Evolutionary conservation across 2,888 invertebrate species (phyloP), one percentile per base, ranked within the genome.

Genomic region (Sipha maydis): DNA sequence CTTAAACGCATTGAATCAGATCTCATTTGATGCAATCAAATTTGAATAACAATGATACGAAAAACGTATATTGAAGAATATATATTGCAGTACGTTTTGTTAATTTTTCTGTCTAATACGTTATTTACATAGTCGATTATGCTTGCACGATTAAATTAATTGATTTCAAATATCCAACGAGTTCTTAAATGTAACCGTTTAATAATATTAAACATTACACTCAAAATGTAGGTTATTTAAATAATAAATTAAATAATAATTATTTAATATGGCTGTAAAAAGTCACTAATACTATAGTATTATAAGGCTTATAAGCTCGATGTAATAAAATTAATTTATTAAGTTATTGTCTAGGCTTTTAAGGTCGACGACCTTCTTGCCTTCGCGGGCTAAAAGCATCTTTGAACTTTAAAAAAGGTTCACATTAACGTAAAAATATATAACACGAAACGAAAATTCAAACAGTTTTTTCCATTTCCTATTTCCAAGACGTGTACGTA

Each of bases 371-470:
- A 75, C 38, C 38, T 61, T 80, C 38, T 80, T 67, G n/a, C 67
- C 61, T 67, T 84, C 3, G 28, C n/a, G 38, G n/a, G 28, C 38
- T 21, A 75, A 41, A 61, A 41, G 75, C 38, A 75, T 56, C 56
- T 76, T 9, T 75, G 61, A 28, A 75, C 38, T 84, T 84, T 28
- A 2, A 61, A 84, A 79, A 83, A 61, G 28, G 38, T 21, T 28
- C 25, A 19, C 83, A 38, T 75, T 21, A n/a, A 75, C 19, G 17
- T 56, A n/a, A 38, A 56, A 54, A 38, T 38, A 31, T 71, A 17
- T 31, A 14, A 69, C 3, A 17, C 28, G 28, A 69, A 25, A n/a
- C 9, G 69, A 69, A 28, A 1, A 28, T 69, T 69, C 5, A 28
- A n/a, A 28, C n/a, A 0, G 25, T 67, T 25, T 67, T 67, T 67